Evolutionary conservation across 2,797 vertebrate species (phyloP).

Genomic region (Sebastes diploproa): DNA sequence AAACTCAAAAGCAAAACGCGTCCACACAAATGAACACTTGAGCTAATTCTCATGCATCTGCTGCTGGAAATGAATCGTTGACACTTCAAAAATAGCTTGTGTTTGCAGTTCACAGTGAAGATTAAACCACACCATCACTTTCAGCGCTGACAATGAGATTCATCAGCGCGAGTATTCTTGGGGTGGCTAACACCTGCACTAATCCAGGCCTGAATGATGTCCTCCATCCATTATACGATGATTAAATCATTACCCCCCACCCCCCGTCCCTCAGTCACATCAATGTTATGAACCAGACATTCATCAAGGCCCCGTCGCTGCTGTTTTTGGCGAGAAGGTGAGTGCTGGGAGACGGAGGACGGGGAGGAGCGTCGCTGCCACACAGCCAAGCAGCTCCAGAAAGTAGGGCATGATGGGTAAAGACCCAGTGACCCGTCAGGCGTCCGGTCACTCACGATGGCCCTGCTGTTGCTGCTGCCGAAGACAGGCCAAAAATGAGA

Average conservation of each 20-base stretch:
- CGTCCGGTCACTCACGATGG: not conserved
- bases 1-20: conserved; percentile 7
- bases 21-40: conserved; percentile 30
- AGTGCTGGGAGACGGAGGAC: conserved; percentile 9
- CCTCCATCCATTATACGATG: conserved; percentile 69
- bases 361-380: conserved; percentile 2
- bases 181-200: conserved; percentile 70
- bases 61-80: conserved; percentile 44
- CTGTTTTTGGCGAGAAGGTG: conserved; percentile 29
- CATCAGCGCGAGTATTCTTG: conserved; percentile 64
- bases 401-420: conserved; percentile 54
- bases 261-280: conserved; percentile 43
- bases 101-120: conserved; percentile 52
- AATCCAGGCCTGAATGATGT: conserved; percentile 66
- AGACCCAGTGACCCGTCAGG: conserved; percentile 50
- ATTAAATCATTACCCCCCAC: conserved; percentile 66
- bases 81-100: conserved; percentile 53
- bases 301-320: conserved; percentile 47
- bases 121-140: conserved; percentile 62
- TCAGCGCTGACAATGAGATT: conserved; percentile 63
- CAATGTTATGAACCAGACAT: conserved; percentile 58
- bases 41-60: conserved; percentile 48
- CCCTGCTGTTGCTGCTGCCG: conserved; percentile 13
- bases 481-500: conserved; percentile 6
- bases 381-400: conserved; percentile 8